Base-by-base conservation (phyloP, 1,140 invertebrate species). In the Latrodectus geometricus region DNA sequence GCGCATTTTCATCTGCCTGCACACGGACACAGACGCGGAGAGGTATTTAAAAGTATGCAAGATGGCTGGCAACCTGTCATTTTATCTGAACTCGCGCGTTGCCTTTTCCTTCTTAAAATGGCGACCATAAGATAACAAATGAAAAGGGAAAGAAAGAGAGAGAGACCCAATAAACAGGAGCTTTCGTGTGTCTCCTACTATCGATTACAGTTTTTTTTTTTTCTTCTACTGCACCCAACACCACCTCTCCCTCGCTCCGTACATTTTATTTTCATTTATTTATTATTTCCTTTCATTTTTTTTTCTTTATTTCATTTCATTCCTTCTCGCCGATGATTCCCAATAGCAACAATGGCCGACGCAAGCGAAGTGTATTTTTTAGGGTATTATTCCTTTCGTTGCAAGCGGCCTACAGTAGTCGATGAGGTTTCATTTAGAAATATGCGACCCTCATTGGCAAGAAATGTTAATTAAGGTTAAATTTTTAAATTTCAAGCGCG, bases 61-160 rank as follows among this genome's bases (percentile, higher is more conserved):
- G 54, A 61, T 65, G 52, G 79, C 50, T 17, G 78, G 78, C 78
- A 61, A 76, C 82, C 82, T 84, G 82, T 68, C 82, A 76, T 84
- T 84, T 76, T 54, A 68, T 84, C 65, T 52, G 21, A 70, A 52
- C 11, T 81, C 50, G 52, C 69, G 66, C 79, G 23, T 50, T 65
- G 54, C 80, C 61, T 54, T 35, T 82, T 82, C 80, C 73, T 76
- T 81, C 79, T 84, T 84, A 84, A 84, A 84, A 84, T 84, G 82
- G 82, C 82, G 82, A 84, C 82, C 82, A 69, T 84, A 76, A 84
- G 82, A 84, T 84, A 84, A 84, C 82, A 84, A 84, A 84, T 84
- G 82, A 84, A 84, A 82, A 82, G 80, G 52, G 80, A 79, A 81
- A 81, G 72, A 74, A 50, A 74, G 79, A 72, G 80, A 83, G 68